phyloP scores from a whole-genome alignment of 1,140 invertebrate species.

The Littorina saxatilis region DNA sequence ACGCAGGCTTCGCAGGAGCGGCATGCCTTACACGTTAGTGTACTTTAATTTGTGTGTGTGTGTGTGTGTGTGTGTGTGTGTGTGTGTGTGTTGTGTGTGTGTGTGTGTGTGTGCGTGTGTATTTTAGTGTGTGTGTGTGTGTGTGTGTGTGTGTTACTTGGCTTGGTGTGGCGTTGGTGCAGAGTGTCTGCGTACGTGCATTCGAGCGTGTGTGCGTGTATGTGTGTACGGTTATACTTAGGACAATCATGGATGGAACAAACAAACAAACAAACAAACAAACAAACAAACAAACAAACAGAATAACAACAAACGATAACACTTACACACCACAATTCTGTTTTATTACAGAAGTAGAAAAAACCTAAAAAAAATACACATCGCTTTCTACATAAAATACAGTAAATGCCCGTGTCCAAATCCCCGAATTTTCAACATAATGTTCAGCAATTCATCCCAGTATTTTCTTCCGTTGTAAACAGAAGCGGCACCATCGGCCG shows the following conservation, averaged over 20 bases:
- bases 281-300: too few relatives aligned
- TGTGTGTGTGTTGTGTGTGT: not conserved
- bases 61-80: constrained; percentile 21
- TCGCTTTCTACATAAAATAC: not conserved
- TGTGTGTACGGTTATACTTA: too few relatives aligned
- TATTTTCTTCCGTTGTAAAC: not conserved
- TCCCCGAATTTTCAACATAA: too few relatives aligned
- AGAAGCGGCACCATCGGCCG: constrained; percentile 4
- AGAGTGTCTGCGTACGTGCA: too few relatives aligned
- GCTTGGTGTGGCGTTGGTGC: not conserved
- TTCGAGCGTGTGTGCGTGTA: too few relatives aligned
- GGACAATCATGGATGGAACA: too few relatives aligned
- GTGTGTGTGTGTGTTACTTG: constrained; percentile 14
- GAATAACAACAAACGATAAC: too few relatives aligned
- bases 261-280: too few relatives aligned
- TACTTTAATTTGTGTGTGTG: not conserved
- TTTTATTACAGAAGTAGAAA: not conserved
- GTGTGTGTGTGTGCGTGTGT: not conserved
- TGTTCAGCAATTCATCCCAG: too few relatives aligned
- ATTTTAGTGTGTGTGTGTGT: not conserved
- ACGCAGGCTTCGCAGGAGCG: not conserved
- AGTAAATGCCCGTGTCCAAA: too few relatives aligned
- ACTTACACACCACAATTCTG: too few relatives aligned
- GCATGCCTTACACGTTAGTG: constrained; percentile 7
- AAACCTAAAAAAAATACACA: not conserved